These are phyloP conservation scores for Barbus barbus DNA, from an alignment of 2,113 vertebrate species.

Conservation along the genomic window DNA sequence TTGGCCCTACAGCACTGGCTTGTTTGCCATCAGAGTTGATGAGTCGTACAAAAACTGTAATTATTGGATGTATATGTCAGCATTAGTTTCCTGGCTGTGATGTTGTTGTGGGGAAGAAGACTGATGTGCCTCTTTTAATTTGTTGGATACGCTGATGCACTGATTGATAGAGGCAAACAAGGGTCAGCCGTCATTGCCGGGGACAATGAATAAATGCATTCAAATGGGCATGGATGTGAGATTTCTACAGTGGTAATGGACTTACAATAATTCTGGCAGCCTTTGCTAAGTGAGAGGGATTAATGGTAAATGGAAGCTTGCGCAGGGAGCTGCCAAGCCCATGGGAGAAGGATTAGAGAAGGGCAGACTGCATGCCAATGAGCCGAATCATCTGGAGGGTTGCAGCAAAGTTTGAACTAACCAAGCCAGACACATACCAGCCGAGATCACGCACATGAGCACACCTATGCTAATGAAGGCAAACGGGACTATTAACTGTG, in stretches of 20 bases:
- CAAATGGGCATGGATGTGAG: constrained; percentile 53
- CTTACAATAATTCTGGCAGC: constrained; percentile 66
- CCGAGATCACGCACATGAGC: constrained; percentile 12
- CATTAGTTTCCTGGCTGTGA: constrained; percentile 25
- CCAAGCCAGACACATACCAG: constrained; percentile 26
- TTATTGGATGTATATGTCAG: constrained; percentile 19
- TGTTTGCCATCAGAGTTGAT: constrained; percentile 13
- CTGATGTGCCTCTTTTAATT: not conserved
- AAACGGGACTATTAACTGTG: not conserved
- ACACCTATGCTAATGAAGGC: not conserved
- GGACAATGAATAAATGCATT: constrained; percentile 55
- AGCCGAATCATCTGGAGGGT: constrained; percentile 39
- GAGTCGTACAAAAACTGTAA: constrained; percentile 12
- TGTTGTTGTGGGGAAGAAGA: constrained; percentile 1
- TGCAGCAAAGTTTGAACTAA: constrained; percentile 22
- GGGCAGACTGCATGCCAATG: constrained; percentile 51
- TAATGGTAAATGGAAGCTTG: constrained; percentile 59
- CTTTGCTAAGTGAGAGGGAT: constrained; percentile 63
- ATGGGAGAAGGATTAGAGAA: constrained; percentile 47
- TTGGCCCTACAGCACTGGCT: not conserved
- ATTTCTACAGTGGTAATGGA: constrained; percentile 61
- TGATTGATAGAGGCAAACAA: constrained; percentile 42
- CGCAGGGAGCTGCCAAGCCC: constrained; percentile 36
- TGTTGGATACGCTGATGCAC: constrained; percentile 22
- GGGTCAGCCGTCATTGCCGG: constrained; percentile 43